Percentiles rank a stretch among this genome's conserved stretches.
Evolutionary conservation across 2,888 invertebrate genomes (phyloP).

Genomic region (Muscina levida): DNA sequence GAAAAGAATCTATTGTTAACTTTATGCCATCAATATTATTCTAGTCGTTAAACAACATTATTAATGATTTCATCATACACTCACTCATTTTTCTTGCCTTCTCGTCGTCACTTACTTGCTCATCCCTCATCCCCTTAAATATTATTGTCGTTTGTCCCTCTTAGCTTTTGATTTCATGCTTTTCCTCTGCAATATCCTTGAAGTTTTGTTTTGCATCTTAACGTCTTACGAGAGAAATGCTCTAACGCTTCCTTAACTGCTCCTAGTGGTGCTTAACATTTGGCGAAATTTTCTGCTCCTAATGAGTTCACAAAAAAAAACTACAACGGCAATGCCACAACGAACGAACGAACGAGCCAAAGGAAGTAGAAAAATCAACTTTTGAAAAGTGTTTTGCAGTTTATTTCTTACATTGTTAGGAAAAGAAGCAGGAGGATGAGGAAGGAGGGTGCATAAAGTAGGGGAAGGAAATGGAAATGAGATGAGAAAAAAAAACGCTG

Average conservation of each 20-base stretch:
- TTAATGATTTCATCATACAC: constrained; percentile 47
- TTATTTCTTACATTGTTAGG: constrained; percentile 13
- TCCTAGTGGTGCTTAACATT: not conserved
- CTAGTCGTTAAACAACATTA: constrained; percentile 44
- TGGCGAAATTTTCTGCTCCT: constrained; percentile 16
- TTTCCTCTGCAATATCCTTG: not conserved
- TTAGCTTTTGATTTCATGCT: not conserved
- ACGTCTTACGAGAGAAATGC: not conserved
- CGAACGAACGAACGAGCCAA: not conserved
- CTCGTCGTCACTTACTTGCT: no score
- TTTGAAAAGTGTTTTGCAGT: constrained; percentile 20
- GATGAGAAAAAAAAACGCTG: constrained; percentile 7
- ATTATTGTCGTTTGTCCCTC: not conserved
- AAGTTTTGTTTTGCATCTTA: not conserved
- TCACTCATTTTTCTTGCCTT: constrained; percentile 6
- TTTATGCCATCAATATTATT: constrained; percentile 34
- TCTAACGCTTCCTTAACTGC: not conserved
- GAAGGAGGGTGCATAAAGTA: no score
- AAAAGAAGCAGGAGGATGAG: no score
- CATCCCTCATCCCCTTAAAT: not conserved
- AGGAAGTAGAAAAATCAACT: not conserved
- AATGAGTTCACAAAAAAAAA: constrained; percentile 20
- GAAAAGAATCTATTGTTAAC: constrained; percentile 33
- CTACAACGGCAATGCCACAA: no score
- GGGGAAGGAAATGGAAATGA: no score